Evolutionary conservation across 2,888 invertebrate genomes (phyloP).

Genomic region (Mantis religiosa): DNA sequence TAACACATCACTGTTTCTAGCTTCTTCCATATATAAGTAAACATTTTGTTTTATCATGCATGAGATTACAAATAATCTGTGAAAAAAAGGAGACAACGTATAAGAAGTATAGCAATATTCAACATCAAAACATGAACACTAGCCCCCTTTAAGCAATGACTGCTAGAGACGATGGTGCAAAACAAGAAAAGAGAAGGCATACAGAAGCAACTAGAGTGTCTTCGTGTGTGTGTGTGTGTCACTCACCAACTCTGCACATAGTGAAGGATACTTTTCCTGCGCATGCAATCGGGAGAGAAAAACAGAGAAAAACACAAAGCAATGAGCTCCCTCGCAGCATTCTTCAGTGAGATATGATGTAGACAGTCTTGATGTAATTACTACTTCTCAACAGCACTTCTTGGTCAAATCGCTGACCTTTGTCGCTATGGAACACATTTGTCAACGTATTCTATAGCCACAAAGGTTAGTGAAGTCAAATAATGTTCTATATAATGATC

Average conservation of each 20-base stretch:
- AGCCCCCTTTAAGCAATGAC: no score
- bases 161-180: background rate
- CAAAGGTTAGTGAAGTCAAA: no score
- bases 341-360: background rate
- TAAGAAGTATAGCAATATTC: no score
- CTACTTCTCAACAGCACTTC: background rate
- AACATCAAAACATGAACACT: no score
- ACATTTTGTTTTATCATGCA: no score
- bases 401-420: background rate
- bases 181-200: background rate
- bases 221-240: background rate
- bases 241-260: slow-evolving; percentile 84
- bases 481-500: no score
- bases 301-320: slow-evolving; percentile 19
- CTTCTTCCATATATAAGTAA: no score
- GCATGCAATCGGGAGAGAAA: slow-evolving; percentile 31
- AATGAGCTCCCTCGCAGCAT: background rate
- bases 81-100: no score
- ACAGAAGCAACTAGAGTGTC: background rate
- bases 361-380: background rate
- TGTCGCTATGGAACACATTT: no score
- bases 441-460: no score
- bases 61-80: no score
- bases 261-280: slow-evolving; percentile 77
- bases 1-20: no score